Percentiles rank a stretch among this genome's conserved stretches.
Conservation (phyloP, 2,797 vertebrate genomes). For the Takifugu ocellatus region DNA sequence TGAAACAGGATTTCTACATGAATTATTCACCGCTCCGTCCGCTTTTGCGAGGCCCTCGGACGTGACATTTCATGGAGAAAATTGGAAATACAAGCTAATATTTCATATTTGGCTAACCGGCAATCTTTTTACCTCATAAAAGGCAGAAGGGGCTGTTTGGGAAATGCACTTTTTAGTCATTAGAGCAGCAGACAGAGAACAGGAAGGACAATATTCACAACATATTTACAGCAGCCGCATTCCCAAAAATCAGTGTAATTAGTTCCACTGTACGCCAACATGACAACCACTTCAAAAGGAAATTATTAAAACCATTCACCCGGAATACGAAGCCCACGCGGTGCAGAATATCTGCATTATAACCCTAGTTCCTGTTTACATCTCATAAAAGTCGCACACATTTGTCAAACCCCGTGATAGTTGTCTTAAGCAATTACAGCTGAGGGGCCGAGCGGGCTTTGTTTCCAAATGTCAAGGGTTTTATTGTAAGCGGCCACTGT, state of each 20-base stretch:
- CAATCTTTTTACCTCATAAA: constrained; percentile 38
- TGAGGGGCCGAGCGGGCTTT: constrained; percentile 54
- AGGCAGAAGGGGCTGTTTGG: constrained; percentile 29
- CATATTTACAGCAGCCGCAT: constrained; percentile 61
- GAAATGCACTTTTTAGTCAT: constrained; percentile 20
- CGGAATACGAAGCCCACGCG: constrained; percentile 2
- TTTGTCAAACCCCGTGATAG: constrained; percentile 48
- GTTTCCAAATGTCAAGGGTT: constrained; percentile 72
- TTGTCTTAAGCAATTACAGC: constrained; percentile 61
- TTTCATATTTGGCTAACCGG: constrained; percentile 55
- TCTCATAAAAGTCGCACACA: constrained; percentile 22
- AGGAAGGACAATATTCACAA: constrained; percentile 46
- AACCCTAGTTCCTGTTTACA: constrained; percentile 22
- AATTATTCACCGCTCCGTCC: constrained; percentile 65
- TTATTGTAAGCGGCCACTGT: constrained; percentile 65
- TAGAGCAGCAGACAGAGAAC: constrained; percentile 30
- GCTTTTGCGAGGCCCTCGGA: constrained; percentile 60
- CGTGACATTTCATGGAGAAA: constrained; percentile 60
- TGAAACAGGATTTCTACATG: constrained; percentile 61
- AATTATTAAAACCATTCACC: constrained; percentile 57
- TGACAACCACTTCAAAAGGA: constrained; percentile 58
- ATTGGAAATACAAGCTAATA: constrained; percentile 54
- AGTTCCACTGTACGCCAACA: constrained; percentile 56
- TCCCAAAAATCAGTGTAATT: constrained; percentile 59
- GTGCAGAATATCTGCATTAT: constrained; percentile 15